These are phyloP conservation scores for Drosophila prostipennis DNA, from an alignment of 2,888 invertebrate genomes.

Conservation along the genomic window DNA sequence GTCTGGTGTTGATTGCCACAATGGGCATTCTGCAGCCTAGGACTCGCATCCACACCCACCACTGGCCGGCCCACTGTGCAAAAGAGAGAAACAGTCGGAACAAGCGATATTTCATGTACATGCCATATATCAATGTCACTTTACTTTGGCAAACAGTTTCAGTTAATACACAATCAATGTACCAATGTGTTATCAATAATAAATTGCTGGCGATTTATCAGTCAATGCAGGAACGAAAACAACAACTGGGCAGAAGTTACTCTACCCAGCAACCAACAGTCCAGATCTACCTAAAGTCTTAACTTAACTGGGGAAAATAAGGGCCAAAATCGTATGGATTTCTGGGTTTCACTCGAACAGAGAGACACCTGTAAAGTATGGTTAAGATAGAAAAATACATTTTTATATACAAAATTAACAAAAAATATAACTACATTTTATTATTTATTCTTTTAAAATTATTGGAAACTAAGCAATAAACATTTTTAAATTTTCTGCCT, in stretches of 20 bases:
- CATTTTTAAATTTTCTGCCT: too few relatives aligned
- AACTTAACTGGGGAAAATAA: slow-evolving; percentile 45
- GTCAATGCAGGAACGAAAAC: slow-evolving; percentile 60
- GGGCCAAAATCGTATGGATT: neutral
- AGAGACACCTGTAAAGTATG: neutral
- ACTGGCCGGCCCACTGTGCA: slow-evolving; percentile 4
- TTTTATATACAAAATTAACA: neutral
- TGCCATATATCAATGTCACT: slow-evolving; percentile 79
- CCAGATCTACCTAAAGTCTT: slow-evolving; percentile 44
- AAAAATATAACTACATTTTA: neutral
- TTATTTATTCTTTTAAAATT: too few relatives aligned
- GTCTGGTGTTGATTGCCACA: slow-evolving; percentile 75
- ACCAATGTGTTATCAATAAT: slow-evolving; percentile 81
- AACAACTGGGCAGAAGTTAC: slow-evolving; percentile 23
- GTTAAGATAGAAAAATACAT: neutral
- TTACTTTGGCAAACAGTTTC: slow-evolving; percentile 81
- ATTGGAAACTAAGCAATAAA: too few relatives aligned
- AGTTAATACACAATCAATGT: slow-evolving; percentile 81
- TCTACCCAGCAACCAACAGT: slow-evolving; percentile 38
- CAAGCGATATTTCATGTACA: slow-evolving; percentile 78
- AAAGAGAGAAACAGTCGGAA: slow-evolving; percentile 51
- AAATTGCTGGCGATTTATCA: slow-evolving; percentile 79
- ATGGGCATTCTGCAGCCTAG: slow-evolving; percentile 55
- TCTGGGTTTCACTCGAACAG: neutral
- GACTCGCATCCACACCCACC: slow-evolving; percentile 24